Conservation (phyloP, 2,888 invertebrate species). For the Pheosia gnoma region DNA sequence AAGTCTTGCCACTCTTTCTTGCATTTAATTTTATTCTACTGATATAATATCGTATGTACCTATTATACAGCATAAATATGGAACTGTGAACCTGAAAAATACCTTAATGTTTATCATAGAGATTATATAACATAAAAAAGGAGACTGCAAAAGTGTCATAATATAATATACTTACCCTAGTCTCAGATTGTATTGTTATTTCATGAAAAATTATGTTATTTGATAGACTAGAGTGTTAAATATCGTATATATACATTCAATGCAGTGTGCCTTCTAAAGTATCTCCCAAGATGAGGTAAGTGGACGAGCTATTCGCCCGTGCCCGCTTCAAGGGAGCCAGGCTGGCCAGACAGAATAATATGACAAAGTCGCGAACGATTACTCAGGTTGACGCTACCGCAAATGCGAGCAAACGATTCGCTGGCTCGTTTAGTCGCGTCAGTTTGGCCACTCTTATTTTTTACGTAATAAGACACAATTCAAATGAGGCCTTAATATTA, state of each 20-base stretch:
- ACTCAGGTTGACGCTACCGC: too few species aligned
- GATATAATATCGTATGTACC: not conserved
- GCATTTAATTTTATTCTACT: conserved; percentile 62
- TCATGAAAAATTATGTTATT: conserved; percentile 22
- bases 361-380: too few species aligned
- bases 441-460: too few species aligned
- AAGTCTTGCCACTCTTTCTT: conserved; percentile 69
- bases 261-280: conserved; percentile 19
- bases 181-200: conserved; percentile 32
- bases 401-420: too few species aligned
- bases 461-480: conserved; percentile 13
- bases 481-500: conserved; percentile 31
- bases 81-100: not conserved
- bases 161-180: conserved; percentile 33
- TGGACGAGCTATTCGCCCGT: not conserved
- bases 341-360: too few species aligned
- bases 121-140: conserved; percentile 5
- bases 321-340: not conserved
- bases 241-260: conserved; percentile 9
- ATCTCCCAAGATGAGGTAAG: not conserved
- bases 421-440: too few species aligned
- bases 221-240: conserved; percentile 29
- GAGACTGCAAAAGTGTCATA: conserved; percentile 18
- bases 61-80: not conserved
- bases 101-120: not conserved